Evolutionary conservation across 2,797 vertebrate species (phyloP), one percentile per base, ranked within the genome.

Genomic region (Cynodonichthys magdalenae): DNA sequence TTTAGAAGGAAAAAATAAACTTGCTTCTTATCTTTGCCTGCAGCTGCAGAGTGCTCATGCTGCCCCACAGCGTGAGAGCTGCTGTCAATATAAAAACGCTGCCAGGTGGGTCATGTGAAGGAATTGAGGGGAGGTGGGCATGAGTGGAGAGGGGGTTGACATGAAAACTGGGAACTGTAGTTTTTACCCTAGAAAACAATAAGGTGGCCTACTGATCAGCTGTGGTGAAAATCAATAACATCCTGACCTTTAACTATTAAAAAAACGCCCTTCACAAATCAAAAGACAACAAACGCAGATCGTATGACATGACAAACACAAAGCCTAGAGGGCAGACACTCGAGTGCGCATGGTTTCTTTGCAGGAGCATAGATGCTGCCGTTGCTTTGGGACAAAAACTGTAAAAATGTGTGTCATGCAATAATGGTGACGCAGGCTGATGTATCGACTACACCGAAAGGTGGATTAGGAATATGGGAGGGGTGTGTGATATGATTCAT

Each of bases 11-110:
- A 24, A 36, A 84, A 86, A 86, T 79, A 84, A 88, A 86, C 69
- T 71, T 14, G 3, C 10, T 71, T 85, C 84, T 90, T 91, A 91
- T 90, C 90, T 90, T 72, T 39, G 79, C 72, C 70, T 72, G 77
- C 87, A 90, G 87, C 86, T 77, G 82, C 80, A 79, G 71, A 17
- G 59, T 75, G 78, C 80, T 79, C 64, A 64, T 28, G 15, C 51
- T 66, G 65, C 58, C 77, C 79, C 83, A 64, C 66, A 69, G 80
- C 74, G 63, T 15, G 29, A 80, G 59, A 24, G 18, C 68, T 59
- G 87, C 79, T 85, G 85, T 89, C 85, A 87, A 45, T 71, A 66
- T 65, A 72, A 73, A 79, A 71, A 57, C 36, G 34, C 79, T 53
- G 34, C 47, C 10, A 61, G 80, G 78, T 69, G 84, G 87, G 79